phyloP scores from a whole-genome alignment of 2,797 vertebrate genomes.

The Oreortyx pictus region DNA sequence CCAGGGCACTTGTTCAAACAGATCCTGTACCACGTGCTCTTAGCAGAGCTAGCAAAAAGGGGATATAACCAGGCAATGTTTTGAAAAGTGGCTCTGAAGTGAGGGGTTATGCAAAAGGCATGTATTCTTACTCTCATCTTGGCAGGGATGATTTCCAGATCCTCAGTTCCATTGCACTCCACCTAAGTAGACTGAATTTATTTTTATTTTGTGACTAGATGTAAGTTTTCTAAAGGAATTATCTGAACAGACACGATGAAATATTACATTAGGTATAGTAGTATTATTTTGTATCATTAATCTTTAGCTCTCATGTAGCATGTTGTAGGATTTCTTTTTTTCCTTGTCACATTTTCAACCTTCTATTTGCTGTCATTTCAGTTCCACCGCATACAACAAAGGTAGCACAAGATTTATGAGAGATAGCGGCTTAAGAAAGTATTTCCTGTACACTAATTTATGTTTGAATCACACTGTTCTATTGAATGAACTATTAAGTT shows the following conservation, averaged over 20 bases:
- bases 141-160: conserved; percentile 22
- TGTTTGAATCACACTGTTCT: not conserved
- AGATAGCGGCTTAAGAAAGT: not conserved
- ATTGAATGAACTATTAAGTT: not conserved
- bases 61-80: conserved; percentile 7
- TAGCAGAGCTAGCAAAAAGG: not conserved
- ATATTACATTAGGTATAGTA: not conserved
- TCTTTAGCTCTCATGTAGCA: not conserved
- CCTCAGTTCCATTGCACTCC: not conserved
- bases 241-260: not conserved
- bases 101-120: conserved; percentile 55
- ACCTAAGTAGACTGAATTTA: conserved; percentile 27
- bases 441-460: rapidly evolving
- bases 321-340: not conserved
- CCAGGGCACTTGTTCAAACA: conserved; percentile 57
- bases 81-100: conserved; percentile 51
- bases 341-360: not conserved
- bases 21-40: conserved; percentile 23
- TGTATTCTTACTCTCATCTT: conserved; percentile 23
- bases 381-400: not conserved
- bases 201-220: not conserved
- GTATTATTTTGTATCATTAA: not conserved
- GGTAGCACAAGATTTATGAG: not conserved
- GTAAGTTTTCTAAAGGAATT: not conserved
- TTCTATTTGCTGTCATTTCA: not conserved